Evolutionary conservation across 2,888 invertebrate genomes (phyloP).

Genomic region (Leuctra nigra): DNA sequence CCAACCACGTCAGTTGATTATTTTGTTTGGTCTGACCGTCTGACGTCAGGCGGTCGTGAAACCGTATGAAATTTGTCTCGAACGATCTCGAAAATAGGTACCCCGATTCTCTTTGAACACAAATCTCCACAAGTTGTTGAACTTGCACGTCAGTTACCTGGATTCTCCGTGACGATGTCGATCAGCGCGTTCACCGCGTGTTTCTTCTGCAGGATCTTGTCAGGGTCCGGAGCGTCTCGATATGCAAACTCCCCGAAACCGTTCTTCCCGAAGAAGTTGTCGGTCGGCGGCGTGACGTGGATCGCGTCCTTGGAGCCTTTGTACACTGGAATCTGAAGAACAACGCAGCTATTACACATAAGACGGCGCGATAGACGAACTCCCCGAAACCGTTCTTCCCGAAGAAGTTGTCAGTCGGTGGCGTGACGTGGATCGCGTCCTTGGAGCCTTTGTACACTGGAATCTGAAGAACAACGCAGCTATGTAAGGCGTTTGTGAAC

Average conservation of each 20-base stretch:
- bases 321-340: slow-evolving; percentile 48
- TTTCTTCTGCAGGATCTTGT: slow-evolving; percentile 36
- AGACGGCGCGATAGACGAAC: slow-evolving; percentile 35
- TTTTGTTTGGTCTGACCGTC: no score
- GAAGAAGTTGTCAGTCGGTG: slow-evolving; percentile 29
- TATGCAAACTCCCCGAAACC: slow-evolving; percentile 46
- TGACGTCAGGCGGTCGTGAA: no score
- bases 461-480: no score
- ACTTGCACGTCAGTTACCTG: no score
- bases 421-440: slow-evolving; percentile 36
- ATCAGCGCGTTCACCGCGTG: slow-evolving; percentile 42
- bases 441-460: slow-evolving; percentile 44
- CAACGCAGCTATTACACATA: no score
- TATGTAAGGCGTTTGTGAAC: no score
- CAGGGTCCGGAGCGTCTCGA: slow-evolving; percentile 30
- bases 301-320: slow-evolving; percentile 39
- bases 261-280: slow-evolving; percentile 41
- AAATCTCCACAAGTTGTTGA: no score
- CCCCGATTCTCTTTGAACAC: no score
- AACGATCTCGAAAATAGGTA: no score
- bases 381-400: slow-evolving; percentile 48
- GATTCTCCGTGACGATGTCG: slow-evolving; percentile 36
- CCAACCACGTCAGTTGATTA: no score
- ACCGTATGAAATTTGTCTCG: no score
- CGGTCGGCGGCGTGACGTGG: slow-evolving; percentile 32